Conservation (phyloP, 1,140 invertebrate genomes). For the Gonatopus flavifemur region DNA sequence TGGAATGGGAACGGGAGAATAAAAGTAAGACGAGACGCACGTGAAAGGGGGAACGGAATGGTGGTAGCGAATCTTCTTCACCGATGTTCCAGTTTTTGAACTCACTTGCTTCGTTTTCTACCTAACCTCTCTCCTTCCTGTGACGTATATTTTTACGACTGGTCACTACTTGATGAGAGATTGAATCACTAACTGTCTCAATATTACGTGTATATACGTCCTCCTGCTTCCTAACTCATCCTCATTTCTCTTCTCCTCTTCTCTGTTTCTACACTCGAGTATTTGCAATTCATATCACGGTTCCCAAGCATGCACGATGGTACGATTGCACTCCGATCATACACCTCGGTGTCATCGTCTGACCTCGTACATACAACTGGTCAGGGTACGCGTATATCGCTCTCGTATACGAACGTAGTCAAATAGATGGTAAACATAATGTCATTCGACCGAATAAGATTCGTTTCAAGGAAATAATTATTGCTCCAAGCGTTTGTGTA, state of each 20-base stretch:
- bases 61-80: slow-evolving; percentile 14
- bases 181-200: slow-evolving; percentile 17
- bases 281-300: slow-evolving; percentile 39
- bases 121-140: background rate
- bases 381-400: too few species aligned
- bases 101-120: background rate
- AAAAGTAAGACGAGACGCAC: slow-evolving; percentile 32
- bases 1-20: slow-evolving; percentile 24
- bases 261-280: slow-evolving; percentile 14
- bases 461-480: too few species aligned
- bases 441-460: too few species aligned
- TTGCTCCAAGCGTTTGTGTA: too few species aligned
- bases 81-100: background rate
- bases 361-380: slow-evolving; percentile 24
- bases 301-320: slow-evolving; percentile 37
- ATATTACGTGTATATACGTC: slow-evolving; percentile 31
- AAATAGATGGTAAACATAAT: too few species aligned
- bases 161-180: slow-evolving; percentile 19
- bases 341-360: slow-evolving; percentile 31
- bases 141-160: slow-evolving; percentile 1
- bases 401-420: slow-evolving; percentile 4
- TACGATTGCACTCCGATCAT: slow-evolving; percentile 30
- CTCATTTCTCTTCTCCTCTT: background rate
- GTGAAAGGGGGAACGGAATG: slow-evolving; percentile 31
- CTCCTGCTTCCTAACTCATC: too few species aligned